Conservation (phyloP, 1,140 invertebrate species). For the Pogonomyrmex barbatus region DNA sequence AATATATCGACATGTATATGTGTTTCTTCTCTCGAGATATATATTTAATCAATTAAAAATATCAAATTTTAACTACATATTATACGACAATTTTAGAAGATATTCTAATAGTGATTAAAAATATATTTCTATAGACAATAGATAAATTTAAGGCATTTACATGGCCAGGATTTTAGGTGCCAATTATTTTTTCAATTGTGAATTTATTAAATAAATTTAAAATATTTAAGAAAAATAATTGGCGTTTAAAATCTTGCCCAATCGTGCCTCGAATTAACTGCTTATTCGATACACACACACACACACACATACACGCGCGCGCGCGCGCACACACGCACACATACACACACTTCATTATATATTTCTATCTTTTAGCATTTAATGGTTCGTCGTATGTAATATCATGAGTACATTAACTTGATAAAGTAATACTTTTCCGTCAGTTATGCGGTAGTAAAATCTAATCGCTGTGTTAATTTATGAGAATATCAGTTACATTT, state of each 20-base stretch:
- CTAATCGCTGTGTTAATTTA: conserved; percentile 52
- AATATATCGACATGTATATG: not conserved
- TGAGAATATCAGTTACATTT: conserved; percentile 35
- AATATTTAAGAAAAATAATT: too few relatives aligned
- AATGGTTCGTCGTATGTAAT: not conserved
- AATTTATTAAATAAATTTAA: too few relatives aligned
- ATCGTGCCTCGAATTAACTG: too few relatives aligned
- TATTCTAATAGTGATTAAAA: not conserved
- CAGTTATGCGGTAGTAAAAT: not conserved
- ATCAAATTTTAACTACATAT: not conserved
- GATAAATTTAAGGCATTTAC: too few relatives aligned
- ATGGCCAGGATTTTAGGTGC: too few relatives aligned
- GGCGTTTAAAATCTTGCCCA: too few relatives aligned
- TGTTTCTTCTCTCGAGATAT: not conserved
- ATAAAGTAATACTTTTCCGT: conserved; percentile 4
- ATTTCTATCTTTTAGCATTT: not conserved
- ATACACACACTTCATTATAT: too few relatives aligned
- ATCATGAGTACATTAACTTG: not conserved
- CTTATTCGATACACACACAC: too few relatives aligned
- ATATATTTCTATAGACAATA: not conserved
- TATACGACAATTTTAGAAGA: not conserved
- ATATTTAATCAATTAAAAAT: not conserved
- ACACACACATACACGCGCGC: too few relatives aligned
- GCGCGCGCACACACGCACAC: too few relatives aligned
- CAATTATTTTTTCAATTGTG: too few relatives aligned